phyloP scores from a whole-genome alignment of 2,888 invertebrate species.

The Lamproptera curius region DNA sequence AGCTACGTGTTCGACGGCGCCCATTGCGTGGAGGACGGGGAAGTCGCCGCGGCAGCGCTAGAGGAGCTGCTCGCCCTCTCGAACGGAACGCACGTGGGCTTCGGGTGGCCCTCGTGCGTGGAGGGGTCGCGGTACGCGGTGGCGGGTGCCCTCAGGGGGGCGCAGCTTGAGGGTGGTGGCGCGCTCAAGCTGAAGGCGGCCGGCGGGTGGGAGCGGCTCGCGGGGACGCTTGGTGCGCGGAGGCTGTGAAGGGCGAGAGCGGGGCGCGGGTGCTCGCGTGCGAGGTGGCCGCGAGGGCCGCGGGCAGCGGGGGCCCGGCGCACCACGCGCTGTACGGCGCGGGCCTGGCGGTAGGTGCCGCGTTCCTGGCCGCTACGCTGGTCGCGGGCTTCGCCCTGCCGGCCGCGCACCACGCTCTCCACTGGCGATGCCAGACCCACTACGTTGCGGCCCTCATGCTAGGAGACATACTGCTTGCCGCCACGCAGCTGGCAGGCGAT shows the following conservation, averaged over 20 bases:
- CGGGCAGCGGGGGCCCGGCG: slow-evolving; percentile 25
- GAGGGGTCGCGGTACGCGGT: slow-evolving; percentile 73
- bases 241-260: slow-evolving; percentile 67
- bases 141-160: slow-evolving; percentile 75
- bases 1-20: slow-evolving; percentile 79
- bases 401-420: slow-evolving; percentile 90
- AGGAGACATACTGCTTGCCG: slow-evolving; percentile 88
- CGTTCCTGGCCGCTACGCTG: slow-evolving; percentile 89
- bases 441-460: slow-evolving; percentile 90
- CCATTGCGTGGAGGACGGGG: slow-evolving; percentile 60
- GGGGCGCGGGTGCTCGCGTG: slow-evolving; percentile 38
- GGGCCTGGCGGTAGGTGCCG: slow-evolving; percentile 87
- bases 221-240: slow-evolving; percentile 69
- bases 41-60: slow-evolving; percentile 45
- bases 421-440: slow-evolving; percentile 93
- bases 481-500: slow-evolving; percentile 84
- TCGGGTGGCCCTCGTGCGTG: slow-evolving; percentile 77
- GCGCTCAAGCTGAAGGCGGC: slow-evolving; percentile 67
- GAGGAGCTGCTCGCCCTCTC: slow-evolving; percentile 47
- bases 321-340: slow-evolving; percentile 86
- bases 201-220: slow-evolving; percentile 57
- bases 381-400: slow-evolving; percentile 88
- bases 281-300: slow-evolving; percentile 69
- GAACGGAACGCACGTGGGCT: slow-evolving; percentile 52
- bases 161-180: slow-evolving; percentile 72